Percentiles rank a stretch among this genome's conserved stretches.
These are phyloP conservation scores for Odontamblyopus lacepedii DNA, from an alignment of 2,797 vertebrate species.

Conservation along the genomic window DNA sequence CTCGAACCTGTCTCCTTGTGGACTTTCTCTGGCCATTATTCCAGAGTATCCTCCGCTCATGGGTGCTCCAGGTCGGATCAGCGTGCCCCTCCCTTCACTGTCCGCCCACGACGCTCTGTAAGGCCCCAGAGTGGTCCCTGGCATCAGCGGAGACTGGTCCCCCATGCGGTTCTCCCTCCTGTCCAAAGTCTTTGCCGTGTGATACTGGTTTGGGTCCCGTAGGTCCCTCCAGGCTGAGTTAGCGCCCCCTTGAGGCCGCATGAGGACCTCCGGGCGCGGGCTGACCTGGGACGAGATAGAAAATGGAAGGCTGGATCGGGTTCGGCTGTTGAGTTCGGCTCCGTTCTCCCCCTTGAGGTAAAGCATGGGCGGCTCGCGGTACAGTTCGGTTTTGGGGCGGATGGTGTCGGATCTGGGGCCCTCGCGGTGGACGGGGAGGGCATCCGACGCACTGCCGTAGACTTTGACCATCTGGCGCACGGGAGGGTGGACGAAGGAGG, in stretches of 20 bases:
- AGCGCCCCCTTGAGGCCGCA: constrained; percentile 69
- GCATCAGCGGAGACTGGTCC: constrained; percentile 68
- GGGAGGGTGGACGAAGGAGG: constrained; percentile 52
- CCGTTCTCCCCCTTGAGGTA: constrained; percentile 70
- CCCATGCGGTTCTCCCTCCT: constrained; percentile 68
- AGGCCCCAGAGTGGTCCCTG: constrained; percentile 75
- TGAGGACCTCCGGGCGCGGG: constrained; percentile 70
- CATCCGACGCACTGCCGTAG: constrained; percentile 57
- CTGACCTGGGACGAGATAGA: constrained; percentile 61
- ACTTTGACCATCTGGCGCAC: constrained; percentile 64
- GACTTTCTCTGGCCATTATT: constrained; percentile 66
- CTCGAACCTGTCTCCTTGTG: constrained; percentile 74
- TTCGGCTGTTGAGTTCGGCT: constrained; percentile 60
- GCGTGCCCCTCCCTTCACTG: constrained; percentile 79
- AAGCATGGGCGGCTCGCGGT: constrained; percentile 68
- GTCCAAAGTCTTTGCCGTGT: constrained; percentile 75
- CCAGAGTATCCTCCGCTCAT: constrained; percentile 75
- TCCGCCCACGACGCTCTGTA: constrained; percentile 91
- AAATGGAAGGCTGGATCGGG: constrained; percentile 67
- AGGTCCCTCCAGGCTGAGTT: constrained; percentile 69
- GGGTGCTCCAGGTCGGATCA: constrained; percentile 74
- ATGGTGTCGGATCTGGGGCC: constrained; percentile 64
- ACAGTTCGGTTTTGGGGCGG: constrained; percentile 73
- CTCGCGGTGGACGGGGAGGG: constrained; percentile 58
- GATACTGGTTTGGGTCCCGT: constrained; percentile 66